phyloP scores from a whole-genome alignment of 2,113 vertebrate species.

The Silurus asotus region DNA sequence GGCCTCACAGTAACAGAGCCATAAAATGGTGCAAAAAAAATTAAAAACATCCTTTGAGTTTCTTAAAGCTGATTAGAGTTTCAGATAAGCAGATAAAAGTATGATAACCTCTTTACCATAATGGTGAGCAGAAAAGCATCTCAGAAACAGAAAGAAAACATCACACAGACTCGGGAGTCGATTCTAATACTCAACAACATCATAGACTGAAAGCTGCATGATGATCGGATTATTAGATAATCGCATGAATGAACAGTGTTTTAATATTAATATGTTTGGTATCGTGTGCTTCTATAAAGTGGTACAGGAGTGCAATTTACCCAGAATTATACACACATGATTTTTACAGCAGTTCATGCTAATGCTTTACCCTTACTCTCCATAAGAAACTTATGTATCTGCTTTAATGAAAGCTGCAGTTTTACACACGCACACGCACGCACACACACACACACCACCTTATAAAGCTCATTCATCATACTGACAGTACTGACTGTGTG shows the following conservation, averaged over 20 bases:
- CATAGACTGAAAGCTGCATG: not conserved
- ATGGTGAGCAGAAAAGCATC: not conserved
- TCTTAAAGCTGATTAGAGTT: too few relatives aligned
- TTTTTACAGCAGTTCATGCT: not conserved
- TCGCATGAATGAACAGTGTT: not conserved
- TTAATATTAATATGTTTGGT: not conserved
- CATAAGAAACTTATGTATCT: not conserved
- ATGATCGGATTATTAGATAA: not conserved
- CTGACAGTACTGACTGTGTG: conserved; percentile 12
- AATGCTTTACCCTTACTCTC: not conserved
- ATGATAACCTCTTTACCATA: too few relatives aligned
- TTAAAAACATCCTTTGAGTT: too few relatives aligned
- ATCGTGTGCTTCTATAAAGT: not conserved
- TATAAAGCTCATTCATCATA: conserved; percentile 30
- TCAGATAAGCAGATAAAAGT: too few relatives aligned
- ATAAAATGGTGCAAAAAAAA: too few relatives aligned
- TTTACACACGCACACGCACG: not conserved
- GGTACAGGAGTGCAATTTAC: not conserved
- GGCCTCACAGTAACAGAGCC: not conserved
- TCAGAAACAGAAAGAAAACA: not conserved
- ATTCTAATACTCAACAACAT: not conserved
- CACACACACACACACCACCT: not conserved
- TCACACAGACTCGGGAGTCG: not conserved
- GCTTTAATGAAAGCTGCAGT: not conserved
- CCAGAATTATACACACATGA: not conserved